Percentiles rank a stretch among this genome's conserved stretches.
Evolutionary conservation across 2,113 vertebrate genomes (phyloP).

Genomic region (Solea solea): DNA sequence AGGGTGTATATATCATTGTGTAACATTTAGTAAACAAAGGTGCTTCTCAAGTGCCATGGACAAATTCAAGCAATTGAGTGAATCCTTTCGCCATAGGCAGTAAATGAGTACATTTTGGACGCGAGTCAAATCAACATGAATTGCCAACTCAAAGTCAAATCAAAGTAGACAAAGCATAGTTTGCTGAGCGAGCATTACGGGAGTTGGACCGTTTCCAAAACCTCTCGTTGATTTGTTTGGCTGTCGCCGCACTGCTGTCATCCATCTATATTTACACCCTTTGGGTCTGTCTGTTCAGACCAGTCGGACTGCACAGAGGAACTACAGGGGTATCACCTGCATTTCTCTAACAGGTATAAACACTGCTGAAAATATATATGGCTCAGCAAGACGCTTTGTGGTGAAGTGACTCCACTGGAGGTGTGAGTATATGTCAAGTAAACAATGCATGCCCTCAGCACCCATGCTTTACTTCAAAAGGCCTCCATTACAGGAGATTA

Average conservation of each 20-base stretch:
- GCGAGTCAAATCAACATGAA: constrained; percentile 43
- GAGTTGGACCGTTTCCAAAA: constrained; percentile 33
- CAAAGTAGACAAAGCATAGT: constrained; percentile 35
- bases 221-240: constrained; percentile 39
- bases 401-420: constrained; percentile 31
- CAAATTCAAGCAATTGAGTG: constrained; percentile 41
- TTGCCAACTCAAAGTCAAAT: constrained; percentile 53
- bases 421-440: constrained; percentile 57
- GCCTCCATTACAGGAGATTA: constrained; percentile 73
- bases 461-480: constrained; percentile 61
- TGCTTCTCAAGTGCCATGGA: constrained; percentile 2
- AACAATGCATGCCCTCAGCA: constrained; percentile 59
- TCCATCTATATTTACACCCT: constrained; percentile 17
- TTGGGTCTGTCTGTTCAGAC: constrained; percentile 34
- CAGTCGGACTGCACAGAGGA: constrained; percentile 27
- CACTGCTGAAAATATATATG: constrained; percentile 29
- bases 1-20: constrained; percentile 22
- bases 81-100: constrained; percentile 18
- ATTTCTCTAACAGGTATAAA: constrained; percentile 34
- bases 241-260: constrained; percentile 23
- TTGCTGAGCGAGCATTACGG: constrained; percentile 50
- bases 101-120: constrained; percentile 46
- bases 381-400: constrained; percentile 34
- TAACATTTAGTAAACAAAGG: constrained; percentile 41
- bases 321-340: constrained; percentile 53